Evolutionary conservation across 2,113 vertebrate species (phyloP), one percentile per base, ranked within the genome.

Genomic region (Ramphastos sulfuratus): DNA sequence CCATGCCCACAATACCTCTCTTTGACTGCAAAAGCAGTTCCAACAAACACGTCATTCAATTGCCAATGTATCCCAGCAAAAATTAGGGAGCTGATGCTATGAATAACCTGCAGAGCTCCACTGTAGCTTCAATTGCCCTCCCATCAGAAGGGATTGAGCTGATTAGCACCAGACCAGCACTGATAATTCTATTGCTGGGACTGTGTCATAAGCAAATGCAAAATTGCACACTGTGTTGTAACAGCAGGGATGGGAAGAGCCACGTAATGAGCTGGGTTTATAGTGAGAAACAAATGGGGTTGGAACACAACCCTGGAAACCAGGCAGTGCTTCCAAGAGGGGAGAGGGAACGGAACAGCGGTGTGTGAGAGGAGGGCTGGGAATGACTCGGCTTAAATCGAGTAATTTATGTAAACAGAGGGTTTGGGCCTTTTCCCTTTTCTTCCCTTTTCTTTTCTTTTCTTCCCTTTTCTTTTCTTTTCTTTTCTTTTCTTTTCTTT

Each of bases 81-180:
- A 95, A 93, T 83, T 13, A 87, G 92, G 46, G 86, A 89, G 81
- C 56, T 90, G 93, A 73, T 91, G 86, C 92, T 94, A n/a, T 88
- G 95, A 96, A 96, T 94, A 95, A 97, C 89, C 89, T 96, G 94
- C 87, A 91, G 86, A 90, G 78, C 83, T 33, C 6, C 21, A 65
- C 46, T 24, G 39, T 25, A 63, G 81, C 78, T 95, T 81, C 75
- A 67, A 27, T 73, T 42, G 87, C 85, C 78, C 70, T 91, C 65
- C 85, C 90, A 91, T 85, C 82, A 82, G 89, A 72, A 15, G 4
- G 87, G 81, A 27, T 65, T 1, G 2, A 76, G 63, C 74, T 94
- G 86, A 95, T 95, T 92, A 94, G 92, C 82, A 73, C 46, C 89
- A 80, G 92, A 61, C 48, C 85, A 37, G 73, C 70, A 67, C 30